Base-by-base conservation (phyloP, 2,797 vertebrate genomes). In the Astyanax mexicanus region DNA sequence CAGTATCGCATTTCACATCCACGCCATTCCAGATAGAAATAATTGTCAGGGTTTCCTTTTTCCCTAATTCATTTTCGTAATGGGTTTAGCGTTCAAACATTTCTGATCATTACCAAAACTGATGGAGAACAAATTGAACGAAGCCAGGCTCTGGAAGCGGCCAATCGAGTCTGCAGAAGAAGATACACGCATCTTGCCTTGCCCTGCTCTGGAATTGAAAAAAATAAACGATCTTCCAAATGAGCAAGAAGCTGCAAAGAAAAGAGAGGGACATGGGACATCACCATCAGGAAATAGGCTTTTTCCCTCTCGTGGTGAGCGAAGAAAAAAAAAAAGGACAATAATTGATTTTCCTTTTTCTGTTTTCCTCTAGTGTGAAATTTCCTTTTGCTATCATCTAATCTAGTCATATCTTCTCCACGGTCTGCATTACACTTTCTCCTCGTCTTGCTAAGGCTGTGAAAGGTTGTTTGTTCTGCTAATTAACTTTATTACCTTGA, bases 401-500 rank as follows among this genome's bases (percentile, higher is more conserved):
- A 94, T 96, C 94, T 93, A 84, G 90, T 90, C 92, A 90, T 92
- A 91, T 95, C 94, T 92, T 90, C 89, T 15, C 88, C 89, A 85
- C 90, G 89, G 92, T 93, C 92, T 94, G 94, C 95, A 95, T 94
- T 92, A 92, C 93, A 92, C 94, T 94, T 92, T 94, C 90, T 89
- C 92, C 25, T 51, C 92, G 92, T 91, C 92, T 92, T 94, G 87
- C 90, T 93, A 93, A 93, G 92, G 93, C 93, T 92, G 91, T 89
- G 92, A 95, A 95, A 94, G 91, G 89, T 93, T 96, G 95, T 96
- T 96, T 95, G 95, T 96, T 98, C 97, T 96, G 95, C 96, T 98
- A 98, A 99, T 98, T 98, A 98, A 98, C 98, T 98, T 97, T 97
- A 98, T 98, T 98, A 97, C 96, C 94, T 96, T 96, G 96, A 98